Conservation (phyloP, 2,113 vertebrate species). For the Vulpes ferrilata region DNA sequence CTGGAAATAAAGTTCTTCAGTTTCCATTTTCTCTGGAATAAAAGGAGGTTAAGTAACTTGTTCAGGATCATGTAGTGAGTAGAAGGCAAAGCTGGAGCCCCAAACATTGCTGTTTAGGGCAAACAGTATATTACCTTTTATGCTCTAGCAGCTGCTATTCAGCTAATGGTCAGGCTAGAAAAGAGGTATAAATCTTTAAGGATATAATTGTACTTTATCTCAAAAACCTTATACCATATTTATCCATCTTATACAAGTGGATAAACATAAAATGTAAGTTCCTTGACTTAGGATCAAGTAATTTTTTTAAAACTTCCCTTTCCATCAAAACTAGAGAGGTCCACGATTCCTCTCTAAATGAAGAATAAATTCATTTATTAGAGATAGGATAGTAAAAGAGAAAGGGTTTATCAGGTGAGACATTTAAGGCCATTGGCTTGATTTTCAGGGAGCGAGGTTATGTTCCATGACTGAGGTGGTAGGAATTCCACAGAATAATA, state of each 20-base stretch:
- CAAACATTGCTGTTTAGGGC: not conserved
- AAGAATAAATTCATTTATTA: not conserved
- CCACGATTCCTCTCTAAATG: not conserved
- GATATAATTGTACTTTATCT: not conserved
- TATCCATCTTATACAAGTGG: not conserved
- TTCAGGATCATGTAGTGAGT: not conserved
- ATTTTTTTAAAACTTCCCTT: not conserved
- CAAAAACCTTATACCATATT: not conserved
- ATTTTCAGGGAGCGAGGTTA: not conserved
- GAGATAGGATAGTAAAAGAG: not conserved
- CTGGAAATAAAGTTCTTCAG: not conserved
- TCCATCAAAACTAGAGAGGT: not conserved
- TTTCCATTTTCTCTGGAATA: not conserved
- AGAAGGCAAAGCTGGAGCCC: not conserved
- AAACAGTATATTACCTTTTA: not conserved
- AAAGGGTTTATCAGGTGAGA: not conserved
- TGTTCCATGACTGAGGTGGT: not conserved
- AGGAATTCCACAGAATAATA: not conserved
- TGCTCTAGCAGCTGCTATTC: not conserved
- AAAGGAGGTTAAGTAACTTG: not conserved
- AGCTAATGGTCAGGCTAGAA: not conserved
- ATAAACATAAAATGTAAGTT: constrained; percentile 22
- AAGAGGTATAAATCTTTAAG: not conserved
- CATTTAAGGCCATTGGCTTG: not conserved
- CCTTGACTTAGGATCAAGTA: not conserved